phyloP scores from a whole-genome alignment of 1,140 invertebrate genomes.

The Zaprionus camerounensis region DNA sequence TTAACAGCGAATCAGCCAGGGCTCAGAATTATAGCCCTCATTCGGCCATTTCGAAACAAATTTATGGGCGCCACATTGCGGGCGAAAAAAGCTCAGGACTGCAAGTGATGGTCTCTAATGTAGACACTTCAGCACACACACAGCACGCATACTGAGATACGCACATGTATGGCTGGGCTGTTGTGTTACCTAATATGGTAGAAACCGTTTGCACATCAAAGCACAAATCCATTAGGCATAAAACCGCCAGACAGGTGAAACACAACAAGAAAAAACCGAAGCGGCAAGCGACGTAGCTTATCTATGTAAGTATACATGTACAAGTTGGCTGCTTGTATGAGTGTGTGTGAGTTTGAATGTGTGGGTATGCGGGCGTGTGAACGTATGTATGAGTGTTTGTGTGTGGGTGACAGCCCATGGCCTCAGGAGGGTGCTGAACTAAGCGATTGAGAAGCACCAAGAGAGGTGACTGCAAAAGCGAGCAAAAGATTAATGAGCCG shows the following conservation, averaged over 20 bases:
- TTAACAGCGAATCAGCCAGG: slow-evolving; percentile 69
- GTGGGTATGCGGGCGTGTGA: background rate
- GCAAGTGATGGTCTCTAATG: slow-evolving; percentile 76
- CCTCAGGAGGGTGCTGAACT: slow-evolving; percentile 61
- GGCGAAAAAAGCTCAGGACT: slow-evolving; percentile 49
- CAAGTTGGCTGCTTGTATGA: background rate
- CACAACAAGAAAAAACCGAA: slow-evolving; percentile 31
- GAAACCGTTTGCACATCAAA: slow-evolving; percentile 72
- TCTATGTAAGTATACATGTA: slow-evolving; percentile 23
- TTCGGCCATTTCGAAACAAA: slow-evolving; percentile 69
- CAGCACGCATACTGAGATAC: slow-evolving; percentile 9
- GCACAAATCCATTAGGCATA: slow-evolving; percentile 79
- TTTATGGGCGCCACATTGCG: slow-evolving; percentile 64
- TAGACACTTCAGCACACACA: slow-evolving; percentile 63
- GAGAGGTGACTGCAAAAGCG: slow-evolving; percentile 51
- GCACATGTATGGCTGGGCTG: background rate
- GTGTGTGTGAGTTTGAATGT: background rate
- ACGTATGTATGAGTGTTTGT: background rate
- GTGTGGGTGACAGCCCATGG: background rate
- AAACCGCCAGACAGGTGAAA: slow-evolving; percentile 48
- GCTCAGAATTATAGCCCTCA: slow-evolving; percentile 52
- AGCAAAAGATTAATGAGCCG: slow-evolving; percentile 75
- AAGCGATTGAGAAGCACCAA: slow-evolving; percentile 33
- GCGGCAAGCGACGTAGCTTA: slow-evolving; percentile 36
- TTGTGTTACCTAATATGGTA: slow-evolving; percentile 32